These are phyloP conservation scores for human (Homo sapiens) DNA, from an alignment of 2,113 vertebrate genomes.

Conservation along the genomic window DNA sequence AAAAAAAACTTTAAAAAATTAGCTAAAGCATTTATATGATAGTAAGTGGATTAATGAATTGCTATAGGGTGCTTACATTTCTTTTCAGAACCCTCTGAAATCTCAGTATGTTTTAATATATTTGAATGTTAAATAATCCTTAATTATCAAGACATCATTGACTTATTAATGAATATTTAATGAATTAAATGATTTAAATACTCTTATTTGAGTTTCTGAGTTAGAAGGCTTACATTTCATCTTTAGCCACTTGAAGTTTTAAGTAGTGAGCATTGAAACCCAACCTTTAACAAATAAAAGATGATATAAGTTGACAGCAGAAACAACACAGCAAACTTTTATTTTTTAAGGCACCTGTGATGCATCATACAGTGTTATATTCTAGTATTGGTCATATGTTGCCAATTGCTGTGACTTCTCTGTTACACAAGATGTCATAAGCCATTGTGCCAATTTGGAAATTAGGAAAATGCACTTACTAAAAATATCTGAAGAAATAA, in stretches of 20 bases:
- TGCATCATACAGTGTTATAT: not conserved
- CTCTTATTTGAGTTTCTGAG: not conserved
- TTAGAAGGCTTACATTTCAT: not conserved
- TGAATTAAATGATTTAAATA: not conserved
- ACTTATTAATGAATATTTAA: not conserved
- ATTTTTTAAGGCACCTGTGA: not conserved
- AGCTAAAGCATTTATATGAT: not conserved
- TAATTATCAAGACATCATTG: not conserved
- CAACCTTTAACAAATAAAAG: not conserved
- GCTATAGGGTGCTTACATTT: not conserved
- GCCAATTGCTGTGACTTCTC: not conserved
- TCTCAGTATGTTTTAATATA: not conserved
- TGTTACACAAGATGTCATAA: not conserved
- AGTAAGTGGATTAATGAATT: not conserved
- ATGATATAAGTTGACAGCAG: not conserved
- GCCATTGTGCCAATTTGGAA: not conserved
- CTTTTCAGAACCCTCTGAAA: not conserved
- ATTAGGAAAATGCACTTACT: not conserved
- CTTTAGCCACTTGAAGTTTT: not conserved
- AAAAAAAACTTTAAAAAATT: too few relatives aligned
- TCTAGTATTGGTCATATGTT: not conserved
- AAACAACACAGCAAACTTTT: not conserved
- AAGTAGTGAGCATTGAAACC: not conserved
- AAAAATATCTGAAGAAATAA: not conserved
- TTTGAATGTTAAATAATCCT: conserved; percentile 14